Evolutionary conservation across 2,113 vertebrate species (phyloP), one percentile per base, ranked within the genome.

Genomic region (Eretmochelys imbricata): DNA sequence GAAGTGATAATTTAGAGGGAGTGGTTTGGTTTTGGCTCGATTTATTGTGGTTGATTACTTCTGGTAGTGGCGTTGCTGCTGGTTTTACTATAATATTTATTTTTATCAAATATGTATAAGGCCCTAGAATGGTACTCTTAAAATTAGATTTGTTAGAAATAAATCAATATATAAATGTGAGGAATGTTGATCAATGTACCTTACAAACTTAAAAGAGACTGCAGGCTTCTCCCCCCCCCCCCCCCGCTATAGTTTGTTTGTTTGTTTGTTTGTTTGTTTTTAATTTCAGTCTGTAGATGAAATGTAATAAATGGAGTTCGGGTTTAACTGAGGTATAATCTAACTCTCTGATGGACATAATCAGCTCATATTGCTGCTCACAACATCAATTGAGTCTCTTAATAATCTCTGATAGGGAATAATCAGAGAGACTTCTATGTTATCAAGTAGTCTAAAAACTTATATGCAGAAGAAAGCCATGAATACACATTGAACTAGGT

Each of bases 251-350:
- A 51, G 9, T 35, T 55, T 4, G 4, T 7, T 89, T 24, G 9
- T 35, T 55, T 4, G 4, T 7, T 89, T 24, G 42, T 42, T 42
- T 42, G 42, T 42, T 42, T 42, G 42, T 1, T 83, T 50, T 80
- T 87, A 57, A 69, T 54, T 38, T 19, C 22, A 89, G 78, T 85
- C 65, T 4, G 81, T 85, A 8, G 54, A 17, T 13, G 62, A 96
- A 89, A 7, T 1, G 54, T 78, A 3, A 51, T 29, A 57, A 59
- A 62, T 88, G 5, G 49, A 2, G 55, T 57, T 79, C 91, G 84
- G 0, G 16, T 62, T 6, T 84, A 4, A 22, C 88, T 76, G 65
- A 72, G 1, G 53, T 53, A 4, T 35, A 62, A 51, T 10, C 2
- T 38, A 17, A 3, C 69, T 92, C 9, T 81, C 5, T 25, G 3